Evolutionary conservation across 2,797 vertebrate species (phyloP).

Genomic region (Poecile montanus): DNA sequence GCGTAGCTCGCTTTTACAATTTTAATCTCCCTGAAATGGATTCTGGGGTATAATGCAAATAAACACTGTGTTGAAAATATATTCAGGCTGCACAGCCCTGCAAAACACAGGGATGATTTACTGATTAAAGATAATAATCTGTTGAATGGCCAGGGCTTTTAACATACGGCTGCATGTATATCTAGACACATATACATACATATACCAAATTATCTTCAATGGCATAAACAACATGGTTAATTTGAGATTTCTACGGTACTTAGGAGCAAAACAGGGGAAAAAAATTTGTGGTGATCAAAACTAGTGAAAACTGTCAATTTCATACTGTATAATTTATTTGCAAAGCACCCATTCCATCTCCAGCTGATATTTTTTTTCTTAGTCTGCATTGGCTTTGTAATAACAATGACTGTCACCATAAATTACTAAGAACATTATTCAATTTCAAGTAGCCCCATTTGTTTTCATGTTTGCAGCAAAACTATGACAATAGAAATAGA

Average conservation of each 20-base stretch:
- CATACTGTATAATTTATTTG: background rate
- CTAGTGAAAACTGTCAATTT: background rate
- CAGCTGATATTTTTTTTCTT: slow-evolving; percentile 8
- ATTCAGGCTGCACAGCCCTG: background rate
- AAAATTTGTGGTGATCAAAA: background rate
- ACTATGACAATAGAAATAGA: slow-evolving; percentile 64
- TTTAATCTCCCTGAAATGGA: background rate
- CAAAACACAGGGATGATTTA: background rate
- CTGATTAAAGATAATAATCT: background rate
- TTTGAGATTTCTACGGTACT: background rate
- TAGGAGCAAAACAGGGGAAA: background rate
- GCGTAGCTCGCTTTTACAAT: background rate
- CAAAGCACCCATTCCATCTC: background rate
- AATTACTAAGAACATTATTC: slow-evolving; percentile 57
- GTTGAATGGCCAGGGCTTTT: background rate
- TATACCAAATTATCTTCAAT: background rate
- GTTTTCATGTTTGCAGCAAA: slow-evolving; percentile 59
- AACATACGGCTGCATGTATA: background rate
- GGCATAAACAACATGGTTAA: background rate
- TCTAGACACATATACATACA: background rate
- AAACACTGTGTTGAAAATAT: background rate
- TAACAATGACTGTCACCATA: slow-evolving; percentile 55
- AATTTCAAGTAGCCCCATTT: slow-evolving; percentile 56
- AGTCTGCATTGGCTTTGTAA: slow-evolving; percentile 43
- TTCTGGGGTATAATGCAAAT: background rate